Percentiles rank a stretch among this genome's conserved stretches.
Evolutionary conservation across 2,888 invertebrate genomes (phyloP).

Genomic region (Lasioglossum zephyrum): DNA sequence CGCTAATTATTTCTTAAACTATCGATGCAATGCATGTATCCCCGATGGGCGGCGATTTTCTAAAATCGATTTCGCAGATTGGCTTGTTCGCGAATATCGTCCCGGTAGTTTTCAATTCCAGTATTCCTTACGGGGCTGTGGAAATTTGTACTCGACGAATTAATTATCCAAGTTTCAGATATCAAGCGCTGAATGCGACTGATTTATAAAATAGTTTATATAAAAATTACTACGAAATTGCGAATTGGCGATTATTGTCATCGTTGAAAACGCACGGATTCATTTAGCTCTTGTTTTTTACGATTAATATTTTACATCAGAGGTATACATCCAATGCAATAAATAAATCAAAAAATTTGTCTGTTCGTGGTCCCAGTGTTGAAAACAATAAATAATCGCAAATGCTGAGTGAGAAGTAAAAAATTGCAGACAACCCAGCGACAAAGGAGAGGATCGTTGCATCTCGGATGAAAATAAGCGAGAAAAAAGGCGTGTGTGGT

Average conservation of each 20-base stretch:
- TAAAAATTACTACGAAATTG: too few relatives aligned
- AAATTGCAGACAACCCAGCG: not conserved
- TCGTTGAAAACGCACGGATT: too few relatives aligned
- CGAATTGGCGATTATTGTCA: too few relatives aligned
- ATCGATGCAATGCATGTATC: not conserved
- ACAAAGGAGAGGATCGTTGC: conserved; percentile 5
- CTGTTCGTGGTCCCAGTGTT: not conserved
- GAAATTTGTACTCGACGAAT: not conserved
- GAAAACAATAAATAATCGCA: not conserved
- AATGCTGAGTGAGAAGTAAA: not conserved
- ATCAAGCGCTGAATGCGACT: too few relatives aligned
- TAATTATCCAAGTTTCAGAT: not conserved
- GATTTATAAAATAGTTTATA: too few relatives aligned
- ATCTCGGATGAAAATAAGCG: conserved; percentile 3
- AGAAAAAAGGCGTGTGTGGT: not conserved
- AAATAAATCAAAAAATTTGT: not conserved
- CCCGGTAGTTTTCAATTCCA: not conserved
- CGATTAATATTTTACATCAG: too few relatives aligned
- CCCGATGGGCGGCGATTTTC: not conserved
- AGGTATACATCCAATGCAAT: too few relatives aligned
- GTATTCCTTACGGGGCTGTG: not conserved
- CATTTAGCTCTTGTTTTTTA: too few relatives aligned
- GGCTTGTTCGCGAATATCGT: not conserved
- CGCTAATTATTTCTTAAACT: conserved; percentile 27
- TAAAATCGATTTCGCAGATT: not conserved